Evolutionary conservation across 2,113 vertebrate species (phyloP).

Genomic region (Chionomys nivalis): DNA sequence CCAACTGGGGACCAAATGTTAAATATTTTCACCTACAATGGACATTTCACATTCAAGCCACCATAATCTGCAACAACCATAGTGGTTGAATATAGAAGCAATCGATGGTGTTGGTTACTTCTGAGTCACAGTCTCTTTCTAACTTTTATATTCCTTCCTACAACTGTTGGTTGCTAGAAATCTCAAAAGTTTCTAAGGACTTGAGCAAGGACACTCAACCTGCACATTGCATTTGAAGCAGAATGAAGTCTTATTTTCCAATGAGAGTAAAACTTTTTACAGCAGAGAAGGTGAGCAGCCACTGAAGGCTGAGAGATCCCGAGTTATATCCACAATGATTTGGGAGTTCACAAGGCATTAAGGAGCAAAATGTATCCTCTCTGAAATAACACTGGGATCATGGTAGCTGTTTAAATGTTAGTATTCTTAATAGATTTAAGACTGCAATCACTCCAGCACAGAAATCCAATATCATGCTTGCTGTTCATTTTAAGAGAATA

Average conservation of each 20-base stretch:
- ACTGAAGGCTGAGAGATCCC: background rate
- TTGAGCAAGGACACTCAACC: background rate
- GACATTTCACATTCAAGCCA: background rate
- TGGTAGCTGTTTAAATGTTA: constrained; percentile 26
- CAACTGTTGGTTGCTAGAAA: background rate
- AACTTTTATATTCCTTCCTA: background rate
- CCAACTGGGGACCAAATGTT: background rate
- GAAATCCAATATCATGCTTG: constrained; percentile 62
- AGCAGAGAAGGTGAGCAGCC: background rate
- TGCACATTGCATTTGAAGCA: background rate
- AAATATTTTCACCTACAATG: background rate
- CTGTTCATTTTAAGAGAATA: constrained; percentile 62
- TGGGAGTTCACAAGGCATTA: background rate
- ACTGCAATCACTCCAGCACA: constrained; percentile 47
- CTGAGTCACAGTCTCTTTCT: background rate
- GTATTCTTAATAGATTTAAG: constrained; percentile 52
- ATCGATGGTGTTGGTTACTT: background rate
- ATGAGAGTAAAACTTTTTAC: background rate
- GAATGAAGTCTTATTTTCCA: background rate
- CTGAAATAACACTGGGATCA: background rate
- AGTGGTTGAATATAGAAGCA: background rate
- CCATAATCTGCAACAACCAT: background rate
- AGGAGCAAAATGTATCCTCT: background rate
- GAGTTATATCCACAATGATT: background rate
- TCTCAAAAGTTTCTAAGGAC: background rate